phyloP scores from a whole-genome alignment of 2,113 vertebrate species.

The Petromus typicus region DNA sequence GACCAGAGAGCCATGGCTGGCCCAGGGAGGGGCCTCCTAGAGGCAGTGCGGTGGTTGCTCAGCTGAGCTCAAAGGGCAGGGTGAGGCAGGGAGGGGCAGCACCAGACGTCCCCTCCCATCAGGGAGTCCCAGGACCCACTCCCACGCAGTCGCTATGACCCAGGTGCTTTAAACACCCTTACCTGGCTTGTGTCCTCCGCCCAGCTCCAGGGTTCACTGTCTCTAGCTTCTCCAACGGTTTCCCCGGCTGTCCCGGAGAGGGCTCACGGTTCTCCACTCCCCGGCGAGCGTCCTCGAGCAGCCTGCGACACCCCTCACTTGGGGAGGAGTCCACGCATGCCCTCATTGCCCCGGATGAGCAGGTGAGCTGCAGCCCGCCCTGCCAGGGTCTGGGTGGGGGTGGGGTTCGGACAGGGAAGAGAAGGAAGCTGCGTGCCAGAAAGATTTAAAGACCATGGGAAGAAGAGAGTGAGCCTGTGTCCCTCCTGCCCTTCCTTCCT shows the following conservation, averaged over 20 bases:
- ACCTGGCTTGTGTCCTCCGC: neutral
- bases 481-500: neutral
- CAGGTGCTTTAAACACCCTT: neutral
- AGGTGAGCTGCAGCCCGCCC: neutral
- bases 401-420: neutral
- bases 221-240: conserved; percentile 96
- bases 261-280: conserved; percentile 84
- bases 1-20: neutral
- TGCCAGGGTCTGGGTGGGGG: neutral
- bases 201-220: conserved; percentile 93
- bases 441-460: neutral
- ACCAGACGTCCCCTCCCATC: fast-evolving
- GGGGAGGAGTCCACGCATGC: conserved; percentile 94
- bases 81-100: too few relatives aligned
- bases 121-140: neutral
- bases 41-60: neutral
- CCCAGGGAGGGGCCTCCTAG: neutral
- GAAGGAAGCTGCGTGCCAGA: neutral
- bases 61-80: neutral
- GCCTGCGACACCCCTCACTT: conserved; percentile 91
- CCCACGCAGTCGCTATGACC: neutral
- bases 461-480: neutral
- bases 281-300: conserved; percentile 84
- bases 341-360: conserved; percentile 91
- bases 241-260: conserved; percentile 94